Evolutionary conservation across 92 coral and sea anemone genomes (phyloP), one percentile per base, ranked within the genome.

Genomic region (Actinernus sp.): DNA sequence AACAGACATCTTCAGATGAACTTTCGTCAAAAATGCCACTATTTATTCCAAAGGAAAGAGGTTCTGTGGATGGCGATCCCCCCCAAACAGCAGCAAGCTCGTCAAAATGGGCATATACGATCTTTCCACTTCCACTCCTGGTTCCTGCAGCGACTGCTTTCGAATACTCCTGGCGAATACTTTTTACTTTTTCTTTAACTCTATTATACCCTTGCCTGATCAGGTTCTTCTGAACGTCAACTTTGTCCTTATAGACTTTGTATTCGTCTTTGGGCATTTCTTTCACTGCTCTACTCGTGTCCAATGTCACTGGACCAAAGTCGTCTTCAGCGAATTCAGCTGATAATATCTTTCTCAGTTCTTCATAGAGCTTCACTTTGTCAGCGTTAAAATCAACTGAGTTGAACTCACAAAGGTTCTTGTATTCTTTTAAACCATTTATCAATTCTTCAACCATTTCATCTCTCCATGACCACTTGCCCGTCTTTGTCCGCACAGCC

Each of bases 101-200:
- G 32, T 76, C 90, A 55, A 21, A 84, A 31, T 26, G 43, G 31
- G 76, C 74, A n/a, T 68, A 50, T 5, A 78, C 90, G 6, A 84
- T 68, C 55, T 70, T 84, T 3, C 65, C 81, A 55, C 80, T 68
- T 26, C 85, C 76, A 40, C 90, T 84, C 31, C 85, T 31, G 5
- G 52, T 23, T 14, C 85, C 85, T 14, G 73, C 43, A 7, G 80
- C 70, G 2, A 84, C 85, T 31, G 85, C 71, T 34, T 11, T 77
- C 9, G 80, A 37, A 41, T 65, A 78, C 27, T 55, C 37, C 46
- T 84, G 90, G 12, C 76, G 47, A 40, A 76, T 54, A 37, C 63
- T 63, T 65, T 64, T 63, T 17, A 64, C 27, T 17, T 63, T 63
- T 30, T 64, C 46, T n/a, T n/a, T n/a, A n/a, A 73, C 74, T 31